phyloP scores from a whole-genome alignment of 1,140 invertebrate genomes.

The Aphaenogaster floridana region DNA sequence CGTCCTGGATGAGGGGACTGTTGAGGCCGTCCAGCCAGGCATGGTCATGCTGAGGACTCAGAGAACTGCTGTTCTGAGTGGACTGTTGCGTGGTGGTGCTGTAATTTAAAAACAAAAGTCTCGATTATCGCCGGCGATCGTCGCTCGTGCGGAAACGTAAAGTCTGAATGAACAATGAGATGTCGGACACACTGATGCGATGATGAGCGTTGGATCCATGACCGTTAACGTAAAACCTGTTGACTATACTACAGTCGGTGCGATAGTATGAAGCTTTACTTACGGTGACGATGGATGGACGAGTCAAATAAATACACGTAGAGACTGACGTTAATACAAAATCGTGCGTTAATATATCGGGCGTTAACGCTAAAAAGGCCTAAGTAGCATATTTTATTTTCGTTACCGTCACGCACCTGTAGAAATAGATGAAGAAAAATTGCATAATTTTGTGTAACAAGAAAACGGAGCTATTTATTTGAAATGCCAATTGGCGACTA shows the following conservation, averaged over 20 bases:
- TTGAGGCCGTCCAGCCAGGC: constrained; percentile 93
- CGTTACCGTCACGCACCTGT: neutral
- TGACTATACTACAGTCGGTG: constrained; percentile 37
- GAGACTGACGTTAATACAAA: constrained; percentile 39
- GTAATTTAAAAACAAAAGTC: constrained; percentile 76
- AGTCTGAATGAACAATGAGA: constrained; percentile 35
- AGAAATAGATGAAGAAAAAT: neutral
- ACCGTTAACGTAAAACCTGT: constrained; percentile 35
- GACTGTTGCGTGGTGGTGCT: constrained; percentile 86
- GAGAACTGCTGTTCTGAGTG: constrained; percentile 82
- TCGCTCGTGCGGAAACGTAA: constrained; percentile 13
- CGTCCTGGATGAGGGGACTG: constrained; percentile 96
- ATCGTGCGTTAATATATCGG: constrained; percentile 13
- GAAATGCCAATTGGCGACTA: neutral
- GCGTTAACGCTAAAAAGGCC: constrained; percentile 7
- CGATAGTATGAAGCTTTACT: constrained; percentile 61
- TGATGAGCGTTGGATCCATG: constrained; percentile 3
- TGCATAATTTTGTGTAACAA: neutral
- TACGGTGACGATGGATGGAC: constrained; percentile 63
- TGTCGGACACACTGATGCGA: constrained; percentile 12
- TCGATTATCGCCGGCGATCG: constrained; percentile 30
- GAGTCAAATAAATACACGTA: constrained; percentile 35
- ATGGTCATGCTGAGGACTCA: constrained; percentile 86
- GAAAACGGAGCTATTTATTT: neutral
- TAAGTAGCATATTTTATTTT: neutral